Percentiles rank a stretch among this genome's conserved stretches.
Evolutionary conservation across 2,888 invertebrate species (phyloP).

Genomic region (Coremacera marginata): DNA sequence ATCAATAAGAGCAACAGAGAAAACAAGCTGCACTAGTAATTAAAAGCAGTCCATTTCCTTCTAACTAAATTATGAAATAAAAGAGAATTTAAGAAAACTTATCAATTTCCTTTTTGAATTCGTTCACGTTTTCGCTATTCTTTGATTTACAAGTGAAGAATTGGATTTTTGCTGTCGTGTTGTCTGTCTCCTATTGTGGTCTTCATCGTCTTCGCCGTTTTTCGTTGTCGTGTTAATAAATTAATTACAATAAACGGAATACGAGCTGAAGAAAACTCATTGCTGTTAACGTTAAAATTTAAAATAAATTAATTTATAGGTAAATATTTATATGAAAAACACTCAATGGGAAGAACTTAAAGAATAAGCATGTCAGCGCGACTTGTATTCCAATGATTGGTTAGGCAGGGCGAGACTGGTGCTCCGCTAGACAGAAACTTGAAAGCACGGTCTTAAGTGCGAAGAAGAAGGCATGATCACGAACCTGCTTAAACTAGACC

Average conservation of each 20-base stretch:
- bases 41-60: neutral
- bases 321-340: conserved; percentile 46
- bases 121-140: neutral
- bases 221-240: conserved; percentile 41
- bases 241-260: conserved; percentile 43
- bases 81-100: neutral
- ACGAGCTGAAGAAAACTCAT: conserved; percentile 43
- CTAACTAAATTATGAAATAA: conserved; percentile 7
- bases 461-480: conserved; percentile 11
- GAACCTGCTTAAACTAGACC: neutral
- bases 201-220: conserved; percentile 44
- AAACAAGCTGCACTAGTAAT: neutral
- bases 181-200: conserved; percentile 44
- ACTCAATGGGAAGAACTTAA: neutral
- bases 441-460: neutral
- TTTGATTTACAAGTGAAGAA: conserved; percentile 14
- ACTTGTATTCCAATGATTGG: conserved; percentile 48
- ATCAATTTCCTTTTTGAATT: conserved; percentile 10
- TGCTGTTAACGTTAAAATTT: conserved; percentile 44
- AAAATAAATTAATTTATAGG: conserved; percentile 42
- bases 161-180: conserved; percentile 43
- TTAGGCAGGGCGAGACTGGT: conserved; percentile 27
- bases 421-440: conserved; percentile 15
- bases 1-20: conserved; percentile 4
- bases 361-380: conserved; percentile 32